Evolutionary conservation across 2,888 invertebrate species (phyloP).

Genomic region (Disparrhopalites patrizii): DNA sequence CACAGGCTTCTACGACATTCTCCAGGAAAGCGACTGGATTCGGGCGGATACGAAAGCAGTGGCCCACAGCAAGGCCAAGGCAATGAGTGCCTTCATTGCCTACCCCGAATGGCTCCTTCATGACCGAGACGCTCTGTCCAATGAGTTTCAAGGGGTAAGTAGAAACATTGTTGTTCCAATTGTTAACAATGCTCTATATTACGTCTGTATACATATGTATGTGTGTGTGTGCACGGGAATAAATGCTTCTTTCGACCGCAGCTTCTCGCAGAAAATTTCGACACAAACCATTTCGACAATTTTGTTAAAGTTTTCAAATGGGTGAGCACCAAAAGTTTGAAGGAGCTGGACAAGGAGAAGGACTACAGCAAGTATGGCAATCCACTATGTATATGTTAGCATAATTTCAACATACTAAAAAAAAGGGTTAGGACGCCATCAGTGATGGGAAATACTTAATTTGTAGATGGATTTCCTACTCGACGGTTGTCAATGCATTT

Average conservation of each 20-base stretch:
- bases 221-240: too few relatives aligned
- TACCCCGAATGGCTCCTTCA: slow-evolving; percentile 36
- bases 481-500: slow-evolving; percentile 80
- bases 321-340: slow-evolving; percentile 10
- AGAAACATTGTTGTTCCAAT: too few relatives aligned
- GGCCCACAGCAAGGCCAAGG: slow-evolving; percentile 27
- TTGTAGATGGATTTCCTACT: slow-evolving; percentile 51
- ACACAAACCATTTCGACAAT: slow-evolving; percentile 23
- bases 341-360: slow-evolving; percentile 19
- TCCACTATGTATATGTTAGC: neutral
- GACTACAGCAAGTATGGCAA: slow-evolving; percentile 16
- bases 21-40: slow-evolving; percentile 34
- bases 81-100: slow-evolving; percentile 28
- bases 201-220: too few relatives aligned
- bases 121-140: slow-evolving; percentile 6
- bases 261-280: slow-evolving; percentile 12
- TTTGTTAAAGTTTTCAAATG: slow-evolving; percentile 21
- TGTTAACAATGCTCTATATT: too few relatives aligned
- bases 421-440: too few relatives aligned
- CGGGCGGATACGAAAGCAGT: slow-evolving; percentile 24
- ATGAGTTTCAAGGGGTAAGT: slow-evolving; percentile 23
- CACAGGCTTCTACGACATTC: slow-evolving; percentile 26
- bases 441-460: neutral
- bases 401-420: neutral
- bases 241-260: too few relatives aligned